Conservation (phyloP, 2,113 vertebrate species). For the Brienomyrus brachyistius region DNA sequence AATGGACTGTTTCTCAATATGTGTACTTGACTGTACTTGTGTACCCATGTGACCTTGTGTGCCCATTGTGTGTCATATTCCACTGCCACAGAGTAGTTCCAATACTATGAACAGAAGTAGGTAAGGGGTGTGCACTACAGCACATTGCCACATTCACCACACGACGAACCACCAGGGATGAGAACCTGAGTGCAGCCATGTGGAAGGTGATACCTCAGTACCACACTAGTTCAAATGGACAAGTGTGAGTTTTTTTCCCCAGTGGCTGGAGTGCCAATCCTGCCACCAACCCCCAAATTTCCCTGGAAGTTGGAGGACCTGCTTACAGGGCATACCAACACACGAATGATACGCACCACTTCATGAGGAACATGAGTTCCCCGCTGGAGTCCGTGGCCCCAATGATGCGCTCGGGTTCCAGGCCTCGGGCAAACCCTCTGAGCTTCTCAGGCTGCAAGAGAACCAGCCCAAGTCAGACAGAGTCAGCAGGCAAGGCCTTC, state of each 20-base stretch:
- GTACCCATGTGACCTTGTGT: neutral
- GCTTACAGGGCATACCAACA: slow-evolving; percentile 16
- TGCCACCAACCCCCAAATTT: too few relatives aligned
- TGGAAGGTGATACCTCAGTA: too few relatives aligned
- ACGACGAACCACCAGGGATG: too few relatives aligned
- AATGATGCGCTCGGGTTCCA: slow-evolving; percentile 91
- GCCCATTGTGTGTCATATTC: neutral
- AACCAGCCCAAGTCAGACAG: neutral
- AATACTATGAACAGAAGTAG: neutral
- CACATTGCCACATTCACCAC: too few relatives aligned
- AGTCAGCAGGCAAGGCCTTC: neutral
- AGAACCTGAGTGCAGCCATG: neutral
- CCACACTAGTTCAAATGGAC: too few relatives aligned
- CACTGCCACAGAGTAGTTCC: neutral
- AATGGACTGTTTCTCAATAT: neutral
- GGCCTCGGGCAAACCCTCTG: slow-evolving; percentile 84
- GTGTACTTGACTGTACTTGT: neutral
- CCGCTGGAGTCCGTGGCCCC: slow-evolving; percentile 91
- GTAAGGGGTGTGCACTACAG: too few relatives aligned
- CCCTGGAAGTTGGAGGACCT: neutral
- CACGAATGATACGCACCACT: slow-evolving; percentile 70
- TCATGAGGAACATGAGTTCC: slow-evolving; percentile 98
- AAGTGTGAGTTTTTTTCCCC: too few relatives aligned
- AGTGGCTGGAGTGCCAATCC: too few relatives aligned
- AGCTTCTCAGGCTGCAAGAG: slow-evolving; percentile 72